Base-by-base conservation (phyloP, 2,797 vertebrate genomes). In the Molossus alvarezi region DNA sequence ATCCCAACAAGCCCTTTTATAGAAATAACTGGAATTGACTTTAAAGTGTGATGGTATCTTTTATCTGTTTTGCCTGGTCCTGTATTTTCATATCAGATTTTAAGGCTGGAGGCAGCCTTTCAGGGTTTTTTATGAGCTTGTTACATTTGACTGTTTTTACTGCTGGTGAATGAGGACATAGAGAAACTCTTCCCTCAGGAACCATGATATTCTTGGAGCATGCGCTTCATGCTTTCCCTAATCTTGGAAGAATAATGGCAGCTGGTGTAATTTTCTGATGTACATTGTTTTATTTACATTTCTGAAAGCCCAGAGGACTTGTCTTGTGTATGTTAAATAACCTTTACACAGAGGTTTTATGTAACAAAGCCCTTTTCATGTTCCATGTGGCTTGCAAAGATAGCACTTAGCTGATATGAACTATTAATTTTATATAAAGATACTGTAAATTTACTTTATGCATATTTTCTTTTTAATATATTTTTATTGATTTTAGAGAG, bases 81-180 rank as follows among this genome's bases (percentile, higher is more conserved):
- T 97, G 89, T 95, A 55, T 96, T 96, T 97, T 97, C 96, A 79
- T 96, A 94, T 91, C 95, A 97, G 87, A 90, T 92, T 94, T 91
- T 13, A 60, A 95, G 65, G 91, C 89, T 95, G 0, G 5, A 90
- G 69, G 65, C 57, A 37, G 80, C 37, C 65, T 90, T 92, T 97
- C 93, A 88, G 97, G 96, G 93, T 91, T 97, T 95, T 97, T 97
- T 94, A 95, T 97, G 92, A 91, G 25, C 72, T 96, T 95, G 82
- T 89, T 91, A 93, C 92, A 89, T 96, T 90, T 96, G 76, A 95
- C 96, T 97, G 76, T 83, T 82, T 88, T 94, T 95, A 33, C 77
- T 53, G 13, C 82, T 14, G 0, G 57, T 37, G 95, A 94, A 88
- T 37, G 92, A 95, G 95, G 76, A 53, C 80, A 41, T 71, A 25